These are phyloP conservation scores for Tineola bisselliella DNA, from an alignment of 2,888 invertebrate genomes.

Conservation along the genomic window DNA sequence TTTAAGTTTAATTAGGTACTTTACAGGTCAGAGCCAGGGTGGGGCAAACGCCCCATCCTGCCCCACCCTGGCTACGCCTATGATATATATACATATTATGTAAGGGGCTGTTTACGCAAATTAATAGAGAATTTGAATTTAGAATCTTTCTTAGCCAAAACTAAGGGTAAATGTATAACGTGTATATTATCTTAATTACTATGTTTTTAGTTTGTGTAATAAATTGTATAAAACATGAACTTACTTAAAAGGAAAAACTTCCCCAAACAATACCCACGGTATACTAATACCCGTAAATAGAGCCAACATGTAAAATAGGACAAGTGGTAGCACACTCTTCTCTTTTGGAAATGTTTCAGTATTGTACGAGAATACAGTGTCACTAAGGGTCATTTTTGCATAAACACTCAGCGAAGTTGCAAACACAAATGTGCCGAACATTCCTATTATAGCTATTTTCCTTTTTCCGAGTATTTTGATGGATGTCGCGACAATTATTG, in stretches of 20 bases:
- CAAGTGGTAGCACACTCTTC: slow-evolving; percentile 44
- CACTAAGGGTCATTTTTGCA: slow-evolving; percentile 35
- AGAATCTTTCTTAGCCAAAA: too few species aligned
- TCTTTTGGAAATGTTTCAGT: slow-evolving; percentile 41
- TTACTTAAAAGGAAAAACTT: slow-evolving; percentile 69
- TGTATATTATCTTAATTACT: background rate
- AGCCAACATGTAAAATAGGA: slow-evolving; percentile 45
- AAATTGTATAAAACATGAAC: slow-evolving; percentile 14
- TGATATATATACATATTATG: too few species aligned
- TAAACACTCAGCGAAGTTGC: slow-evolving; percentile 53
- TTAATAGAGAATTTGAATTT: too few species aligned
- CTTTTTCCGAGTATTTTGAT: slow-evolving; percentile 58
- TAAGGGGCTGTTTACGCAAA: too few species aligned
- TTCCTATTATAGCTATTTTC: slow-evolving; percentile 48
- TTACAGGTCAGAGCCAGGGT: too few species aligned
- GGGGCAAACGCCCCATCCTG: too few species aligned
- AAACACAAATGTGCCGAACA: slow-evolving; percentile 45
- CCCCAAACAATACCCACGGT: slow-evolving; percentile 67
- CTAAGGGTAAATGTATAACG: too few species aligned
- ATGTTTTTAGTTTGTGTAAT: background rate
- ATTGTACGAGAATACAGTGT: slow-evolving; percentile 52
- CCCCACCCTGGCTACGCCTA: too few species aligned
- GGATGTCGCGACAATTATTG: slow-evolving; percentile 41
- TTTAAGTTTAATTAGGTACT: too few species aligned
- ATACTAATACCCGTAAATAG: slow-evolving; percentile 49